phyloP scores from a whole-genome alignment of 2,113 vertebrate genomes.

The Rhynchomys soricoides region DNA sequence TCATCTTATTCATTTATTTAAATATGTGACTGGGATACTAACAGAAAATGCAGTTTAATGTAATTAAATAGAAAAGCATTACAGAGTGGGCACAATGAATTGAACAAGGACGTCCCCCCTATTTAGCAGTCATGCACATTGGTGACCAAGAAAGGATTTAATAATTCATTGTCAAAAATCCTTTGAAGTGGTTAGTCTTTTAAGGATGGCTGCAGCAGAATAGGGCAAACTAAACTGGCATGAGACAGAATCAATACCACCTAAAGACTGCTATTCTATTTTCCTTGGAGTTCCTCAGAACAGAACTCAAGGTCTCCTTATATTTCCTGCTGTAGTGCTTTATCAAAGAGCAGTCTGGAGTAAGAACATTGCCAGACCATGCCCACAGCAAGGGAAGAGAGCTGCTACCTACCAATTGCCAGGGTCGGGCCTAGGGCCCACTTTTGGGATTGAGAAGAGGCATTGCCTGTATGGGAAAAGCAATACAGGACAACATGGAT shows the following conservation, averaged over 20 bases:
- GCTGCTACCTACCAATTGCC: slow-evolving; percentile 70
- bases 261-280: slow-evolving; percentile 56
- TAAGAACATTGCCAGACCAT: slow-evolving; percentile 68
- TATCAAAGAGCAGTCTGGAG: slow-evolving; percentile 64
- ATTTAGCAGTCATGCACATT: slow-evolving; percentile 81
- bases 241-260: slow-evolving; percentile 62
- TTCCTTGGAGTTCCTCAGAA: slow-evolving; percentile 58
- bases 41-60: slow-evolving; percentile 81
- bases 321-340: slow-evolving; percentile 52
- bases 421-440: slow-evolving; percentile 64
- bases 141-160: slow-evolving; percentile 81
- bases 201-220: slow-evolving; percentile 82
- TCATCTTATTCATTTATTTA: background rate
- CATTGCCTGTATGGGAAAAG: slow-evolving; percentile 72
- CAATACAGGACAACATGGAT: slow-evolving; percentile 73
- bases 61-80: slow-evolving; percentile 83
- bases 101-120: slow-evolving; percentile 78
- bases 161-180: slow-evolving; percentile 72
- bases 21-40: slow-evolving; percentile 80
- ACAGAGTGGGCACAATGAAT: slow-evolving; percentile 81
- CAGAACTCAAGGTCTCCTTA: slow-evolving; percentile 57
- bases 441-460: slow-evolving; percentile 64
- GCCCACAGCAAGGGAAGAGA: slow-evolving; percentile 66
- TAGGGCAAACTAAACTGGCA: slow-evolving; percentile 76
- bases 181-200: slow-evolving; percentile 78